Evolutionary conservation across 2,888 invertebrate species (phyloP), one percentile per base, ranked within the genome.

Genomic region (Eupsilia transversa): DNA sequence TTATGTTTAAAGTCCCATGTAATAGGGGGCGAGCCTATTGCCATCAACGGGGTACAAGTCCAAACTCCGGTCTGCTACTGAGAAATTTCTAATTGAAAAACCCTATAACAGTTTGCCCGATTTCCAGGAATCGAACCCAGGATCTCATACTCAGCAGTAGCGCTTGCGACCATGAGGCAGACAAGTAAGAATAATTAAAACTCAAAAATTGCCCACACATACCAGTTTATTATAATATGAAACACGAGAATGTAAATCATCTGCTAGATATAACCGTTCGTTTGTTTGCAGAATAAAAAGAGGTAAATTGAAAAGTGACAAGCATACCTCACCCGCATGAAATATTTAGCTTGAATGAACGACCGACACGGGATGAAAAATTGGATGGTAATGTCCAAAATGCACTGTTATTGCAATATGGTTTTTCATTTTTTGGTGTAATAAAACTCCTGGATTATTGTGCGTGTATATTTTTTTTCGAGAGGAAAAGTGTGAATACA

Each of bases 301-400:
- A 54, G 23, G n/a, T 35, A 49, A 59, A 80, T 77, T 80, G 80
- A 80, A 80, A 80, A 71, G 35, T 67, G 72, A 68, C 76, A 52
- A 64, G 41, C 80, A 30, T 41, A 76, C 64, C 41, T 67, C 64
- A 72, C 12, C 43, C 54, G 57, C 66, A 67, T 80, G 54, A 81
- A 66, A 81, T 77, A 81, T 80, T 77, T 70, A 77, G 73, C 61
- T 59, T n/a, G 66, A 63, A 64, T 63, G 66, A 70, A 46, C 54
- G 61, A 27, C 52, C 35, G 65, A 69, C 77, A 33, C n/a, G 30
- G 64, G 64, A 80, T 67, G 61, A 67, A 27, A 63, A 41, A 59
- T 68, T 72, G 63, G 70, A 30, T 46, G 46, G 33, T 33, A 61
- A 57, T 79, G 79, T 79, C 52, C 59, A n/a, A 54, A 60, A 66